These are phyloP conservation scores for Steatornis caripensis DNA, from an alignment of 2,113 vertebrate species.

Conservation along the genomic window DNA sequence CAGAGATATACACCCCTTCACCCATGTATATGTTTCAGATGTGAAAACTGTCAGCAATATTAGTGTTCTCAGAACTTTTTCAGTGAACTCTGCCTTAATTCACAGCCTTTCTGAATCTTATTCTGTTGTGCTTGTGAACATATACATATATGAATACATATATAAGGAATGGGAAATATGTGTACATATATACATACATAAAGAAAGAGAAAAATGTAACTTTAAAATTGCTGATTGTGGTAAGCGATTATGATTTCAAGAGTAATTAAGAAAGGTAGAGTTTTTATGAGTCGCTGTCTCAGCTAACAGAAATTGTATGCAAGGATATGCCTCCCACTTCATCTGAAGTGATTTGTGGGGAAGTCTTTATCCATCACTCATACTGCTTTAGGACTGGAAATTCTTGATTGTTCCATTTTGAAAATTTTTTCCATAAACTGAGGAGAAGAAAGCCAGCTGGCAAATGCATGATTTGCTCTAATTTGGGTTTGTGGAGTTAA, in stretches of 20 bases:
- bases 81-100: neutral
- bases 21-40: neutral
- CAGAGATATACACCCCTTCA: neutral
- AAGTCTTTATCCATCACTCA: neutral
- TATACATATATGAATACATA: neutral
- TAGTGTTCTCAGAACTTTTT: neutral
- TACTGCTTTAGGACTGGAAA: neutral
- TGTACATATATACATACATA: neutral
- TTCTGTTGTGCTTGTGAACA: neutral
- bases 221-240: neutral
- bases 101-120: neutral
- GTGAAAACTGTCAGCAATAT: neutral
- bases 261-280: neutral
- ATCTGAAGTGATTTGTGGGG: neutral
- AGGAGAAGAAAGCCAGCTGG: neutral
- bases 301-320: neutral
- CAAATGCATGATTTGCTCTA: neutral
- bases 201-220: neutral
- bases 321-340: neutral
- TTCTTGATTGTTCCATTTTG: neutral
- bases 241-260: neutral
- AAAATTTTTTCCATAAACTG: neutral
- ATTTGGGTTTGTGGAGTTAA: neutral
- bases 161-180: neutral
- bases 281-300: neutral